A percentile compares a stretch with the other conserved stretches of the same genome.
Conservation (phyloP, 2,113 vertebrate species). For the Grus americana region DNA sequence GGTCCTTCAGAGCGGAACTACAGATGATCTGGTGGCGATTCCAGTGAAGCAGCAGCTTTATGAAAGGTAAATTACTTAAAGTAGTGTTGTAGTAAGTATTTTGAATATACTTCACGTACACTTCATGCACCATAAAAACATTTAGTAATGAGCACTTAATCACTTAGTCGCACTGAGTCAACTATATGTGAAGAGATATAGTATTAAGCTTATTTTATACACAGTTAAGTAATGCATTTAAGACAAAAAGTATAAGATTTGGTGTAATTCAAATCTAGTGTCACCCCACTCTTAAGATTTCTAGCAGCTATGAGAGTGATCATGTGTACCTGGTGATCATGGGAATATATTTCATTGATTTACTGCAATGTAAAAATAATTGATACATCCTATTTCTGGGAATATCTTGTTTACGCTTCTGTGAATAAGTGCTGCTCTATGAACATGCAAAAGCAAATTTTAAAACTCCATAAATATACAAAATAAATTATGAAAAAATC, state of each 20-base stretch:
- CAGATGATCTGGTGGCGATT: constrained; percentile 42
- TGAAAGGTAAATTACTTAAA: constrained; percentile 74
- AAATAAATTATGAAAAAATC: background rate
- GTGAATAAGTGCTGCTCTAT: background rate
- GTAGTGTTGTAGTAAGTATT: background rate
- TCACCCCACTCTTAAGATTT: background rate
- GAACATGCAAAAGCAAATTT: background rate
- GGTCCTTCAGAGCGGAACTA: constrained; percentile 78
- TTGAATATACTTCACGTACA: accelerated
- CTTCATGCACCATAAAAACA: background rate
- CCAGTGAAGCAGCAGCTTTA: constrained; percentile 80
- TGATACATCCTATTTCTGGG: background rate
- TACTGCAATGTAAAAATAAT: background rate
- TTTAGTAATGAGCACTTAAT: background rate
- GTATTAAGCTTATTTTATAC: background rate
- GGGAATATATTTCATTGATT: background rate
- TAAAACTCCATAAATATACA: background rate
- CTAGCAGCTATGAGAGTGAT: background rate
- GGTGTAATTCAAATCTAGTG: background rate
- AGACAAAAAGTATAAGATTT: background rate
- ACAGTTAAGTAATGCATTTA: background rate
- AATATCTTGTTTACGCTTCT: background rate
- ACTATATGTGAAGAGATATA: background rate
- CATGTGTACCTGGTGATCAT: background rate
- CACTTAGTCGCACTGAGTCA: background rate